Evolutionary conservation across 2,888 invertebrate genomes (phyloP), one percentile per base, ranked within the genome.

Genomic region (Ptychoptera albimana): DNA sequence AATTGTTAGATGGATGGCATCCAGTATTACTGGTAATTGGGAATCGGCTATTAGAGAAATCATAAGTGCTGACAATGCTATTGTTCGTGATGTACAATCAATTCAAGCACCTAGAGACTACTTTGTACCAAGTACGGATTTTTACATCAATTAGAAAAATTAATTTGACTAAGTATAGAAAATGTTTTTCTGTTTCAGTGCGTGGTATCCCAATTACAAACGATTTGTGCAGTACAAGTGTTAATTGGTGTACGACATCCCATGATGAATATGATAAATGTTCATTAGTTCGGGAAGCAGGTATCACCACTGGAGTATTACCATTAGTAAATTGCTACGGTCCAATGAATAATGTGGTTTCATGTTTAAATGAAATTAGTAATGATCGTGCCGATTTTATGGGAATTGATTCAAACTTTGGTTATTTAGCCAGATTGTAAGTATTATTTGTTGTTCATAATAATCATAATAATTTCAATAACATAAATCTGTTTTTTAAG

Each of bases 221-320:
- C 4, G 15, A 45, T 14, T 15, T 45, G 16, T 54, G 54, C 16
- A 41, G 45, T 34, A 50, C 49, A 11, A 32, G 48, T 12, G 55
- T 73, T 0, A 70, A 70, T 45, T 79, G 79, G 79, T 80, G 80
- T 56, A 76, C 77, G 0, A 55, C 66, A 6, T 70, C 68, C 3
- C 47, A 58, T 0, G 50, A 53, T 0, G 80, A 80, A 53, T 66
- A 67, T 9, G 53, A 57, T 39, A 81, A 81, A 57, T 81, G 81
- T 53, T 51, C 57, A 13, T 77, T 78, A 75, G 55, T 77, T 2
- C 61, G 71, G 0, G 60, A 64, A 13, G 72, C 75, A 1, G 70
- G 74, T 0, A 57, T 71, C 48, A 63, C 65, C 14, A 62, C 73
- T 12, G 80, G 78, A 1, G 61, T 79, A n/a, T 67, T 71, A 51